A percentile compares a stretch with the other conserved stretches of the same genome.
Evolutionary conservation across 2,113 vertebrate genomes (phyloP).

Genomic region (Pyrgilauda ruficollis): DNA sequence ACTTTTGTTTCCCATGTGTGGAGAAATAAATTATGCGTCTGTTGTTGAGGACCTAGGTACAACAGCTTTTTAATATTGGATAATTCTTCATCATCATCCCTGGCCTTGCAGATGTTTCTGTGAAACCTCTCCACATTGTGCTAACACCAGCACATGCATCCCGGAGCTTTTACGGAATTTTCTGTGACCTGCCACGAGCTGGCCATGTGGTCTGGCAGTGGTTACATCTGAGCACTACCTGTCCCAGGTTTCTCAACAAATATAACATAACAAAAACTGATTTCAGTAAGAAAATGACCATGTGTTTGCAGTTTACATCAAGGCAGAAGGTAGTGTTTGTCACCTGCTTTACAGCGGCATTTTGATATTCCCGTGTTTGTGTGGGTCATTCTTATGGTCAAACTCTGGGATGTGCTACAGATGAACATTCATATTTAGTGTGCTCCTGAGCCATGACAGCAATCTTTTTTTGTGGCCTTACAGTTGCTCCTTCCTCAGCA

Average conservation of each 20-base stretch:
- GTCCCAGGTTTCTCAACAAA: background rate
- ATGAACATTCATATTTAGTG: background rate
- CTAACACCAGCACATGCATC: background rate
- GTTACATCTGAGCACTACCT: background rate
- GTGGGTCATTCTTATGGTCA: background rate
- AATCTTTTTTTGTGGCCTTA: background rate
- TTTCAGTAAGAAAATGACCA: background rate
- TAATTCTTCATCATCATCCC: background rate
- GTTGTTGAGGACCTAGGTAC: background rate
- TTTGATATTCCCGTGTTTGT: background rate
- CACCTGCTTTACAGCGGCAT: accelerated
- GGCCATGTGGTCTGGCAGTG: background rate
- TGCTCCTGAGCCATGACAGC: background rate
- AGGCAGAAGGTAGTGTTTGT: background rate
- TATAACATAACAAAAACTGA: background rate
- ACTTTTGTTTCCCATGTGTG: background rate
- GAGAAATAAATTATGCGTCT: background rate
- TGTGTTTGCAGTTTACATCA: background rate
- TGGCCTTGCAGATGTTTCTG: background rate
- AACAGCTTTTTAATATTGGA: background rate
- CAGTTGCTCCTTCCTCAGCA: background rate
- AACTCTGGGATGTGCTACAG: background rate
- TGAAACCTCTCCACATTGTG: background rate
- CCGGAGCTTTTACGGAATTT: background rate
- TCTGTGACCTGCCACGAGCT: background rate